phyloP scores from a whole-genome alignment of 2,888 invertebrate genomes.

The Mesopsocus fuscifrons region DNA sequence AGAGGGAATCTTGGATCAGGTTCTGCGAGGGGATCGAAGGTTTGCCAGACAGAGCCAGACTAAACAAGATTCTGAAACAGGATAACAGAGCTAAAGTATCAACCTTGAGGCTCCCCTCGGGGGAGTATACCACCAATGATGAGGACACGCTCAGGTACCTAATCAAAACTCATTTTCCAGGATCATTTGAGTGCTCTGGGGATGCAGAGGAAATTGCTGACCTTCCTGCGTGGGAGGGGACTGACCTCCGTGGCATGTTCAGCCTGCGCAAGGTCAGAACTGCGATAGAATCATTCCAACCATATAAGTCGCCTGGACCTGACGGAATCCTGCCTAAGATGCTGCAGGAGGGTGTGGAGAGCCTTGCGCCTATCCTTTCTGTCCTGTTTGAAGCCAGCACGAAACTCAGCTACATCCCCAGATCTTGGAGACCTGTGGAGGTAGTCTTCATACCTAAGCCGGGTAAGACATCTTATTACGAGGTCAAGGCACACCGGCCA shows the following conservation, averaged over 20 bases:
- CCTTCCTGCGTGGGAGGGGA: too few relatives aligned
- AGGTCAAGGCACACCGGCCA: too few relatives aligned
- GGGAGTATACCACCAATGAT: not conserved
- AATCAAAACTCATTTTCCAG: constrained; percentile 1
- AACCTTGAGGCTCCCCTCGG: not conserved
- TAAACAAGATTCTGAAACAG: not conserved
- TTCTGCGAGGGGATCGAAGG: not conserved
- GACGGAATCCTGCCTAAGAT: constrained; percentile 4
- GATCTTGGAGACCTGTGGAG: too few relatives aligned
- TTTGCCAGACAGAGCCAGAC: not conserved
- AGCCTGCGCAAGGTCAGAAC: not conserved
- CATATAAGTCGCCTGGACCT: constrained; percentile 6
- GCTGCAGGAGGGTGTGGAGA: too few relatives aligned
- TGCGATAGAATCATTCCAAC: not conserved
- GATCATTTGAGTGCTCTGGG: too few relatives aligned
- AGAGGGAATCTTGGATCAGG: not conserved
- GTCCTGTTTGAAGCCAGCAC: too few relatives aligned
- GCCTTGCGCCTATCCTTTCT: too few relatives aligned
- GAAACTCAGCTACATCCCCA: too few relatives aligned
- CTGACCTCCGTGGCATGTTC: too few relatives aligned
- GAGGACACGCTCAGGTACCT: not conserved
- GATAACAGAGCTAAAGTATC: not conserved
- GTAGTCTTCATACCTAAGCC: too few relatives aligned
- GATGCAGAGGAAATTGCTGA: too few relatives aligned
- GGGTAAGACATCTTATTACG: too few relatives aligned